Evolutionary conservation across 2,888 invertebrate species (phyloP), one percentile per base, ranked within the genome.

Genomic region (Xestia xanthographa): DNA sequence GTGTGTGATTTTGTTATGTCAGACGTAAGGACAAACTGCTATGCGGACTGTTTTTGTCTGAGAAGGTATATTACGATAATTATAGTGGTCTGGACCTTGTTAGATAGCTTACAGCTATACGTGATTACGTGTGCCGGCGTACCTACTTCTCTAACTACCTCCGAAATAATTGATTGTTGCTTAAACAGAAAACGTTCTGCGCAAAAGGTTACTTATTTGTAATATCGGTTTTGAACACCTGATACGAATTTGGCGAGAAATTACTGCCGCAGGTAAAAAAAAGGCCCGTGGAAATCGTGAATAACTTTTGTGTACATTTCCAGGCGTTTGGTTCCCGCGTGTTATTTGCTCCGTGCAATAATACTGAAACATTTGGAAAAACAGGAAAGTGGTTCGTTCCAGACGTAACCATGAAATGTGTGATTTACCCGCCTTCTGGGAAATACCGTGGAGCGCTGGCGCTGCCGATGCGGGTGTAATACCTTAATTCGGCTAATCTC

Each of bases 401-500:
- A 90, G 90, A 90, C 86, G 90, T 91, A 91, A 90, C 93, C 93
- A 92, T 94, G 94, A 94, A 94, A 93, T 92, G 92, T 93, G 94
- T 95, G 95, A 95, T 95, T 95, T 96, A 95, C 92, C 90, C 89
- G 90, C 89, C 95, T 92, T 94, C 85, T 87, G 95, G 95, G 96
- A 95, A 95, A 95, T 95, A 93, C 93, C 92, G 91, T 86, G 87
- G 90, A 91, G 90, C 90, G 89, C 85, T 88, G 90, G 87, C 91
- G 89, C 89, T 89, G 91, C 87, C 92, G 93, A 93, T 93, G 93
- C 93, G 93, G 94, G 90, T 89, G 92, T 94, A 93, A 95, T 94
- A 92, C 93, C 94, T 94, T 94, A 94, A 95, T 94, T 94, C 94
- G 91, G 92, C 93, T 95, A 94, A 95, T 95, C 95, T 94, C 90